Percentiles rank a stretch among this genome's conserved stretches.
Conservation (phyloP, 2,888 invertebrate genomes). For the Brachynemurus nebulosus region DNA sequence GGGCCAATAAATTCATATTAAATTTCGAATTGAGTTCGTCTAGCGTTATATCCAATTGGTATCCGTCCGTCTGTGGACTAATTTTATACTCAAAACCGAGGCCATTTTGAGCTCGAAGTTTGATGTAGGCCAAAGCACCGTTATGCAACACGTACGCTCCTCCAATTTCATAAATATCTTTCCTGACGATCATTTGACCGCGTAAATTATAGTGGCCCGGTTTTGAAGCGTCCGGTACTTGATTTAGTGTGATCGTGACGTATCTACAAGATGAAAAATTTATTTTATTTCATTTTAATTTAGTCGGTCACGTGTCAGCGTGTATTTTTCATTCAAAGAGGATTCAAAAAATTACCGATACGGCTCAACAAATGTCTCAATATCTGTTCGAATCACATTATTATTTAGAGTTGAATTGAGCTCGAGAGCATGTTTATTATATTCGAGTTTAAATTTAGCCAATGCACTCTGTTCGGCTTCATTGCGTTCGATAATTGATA, state of each 20-base stretch:
- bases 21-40: constrained; percentile 28
- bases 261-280: constrained; percentile 1
- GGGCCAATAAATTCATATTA: constrained; percentile 28
- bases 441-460: neutral
- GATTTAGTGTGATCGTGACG: neutral
- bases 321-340: too few species aligned
- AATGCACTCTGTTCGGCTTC: neutral
- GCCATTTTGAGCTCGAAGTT: constrained; percentile 1
- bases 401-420: constrained; percentile 3
- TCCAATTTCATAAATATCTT: constrained; percentile 30
- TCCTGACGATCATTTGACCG: constrained; percentile 11
- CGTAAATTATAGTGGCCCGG: neutral
- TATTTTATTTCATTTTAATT: too few species aligned
- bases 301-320: too few species aligned
- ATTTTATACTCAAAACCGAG: constrained; percentile 4
- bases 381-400: constrained; percentile 4
- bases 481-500: constrained; percentile 1
- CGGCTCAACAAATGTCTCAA: constrained; percentile 4
- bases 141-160: constrained; percentile 31
- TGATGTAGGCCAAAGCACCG: constrained; percentile 24
- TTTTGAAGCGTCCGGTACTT: neutral
- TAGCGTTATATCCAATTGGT: constrained; percentile 27
- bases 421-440: constrained; percentile 3
- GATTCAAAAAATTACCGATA: constrained; percentile 1
- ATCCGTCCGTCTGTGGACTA: constrained; percentile 20